phyloP scores from a whole-genome alignment of 1,140 invertebrate genomes.

The Cydia amplana region DNA sequence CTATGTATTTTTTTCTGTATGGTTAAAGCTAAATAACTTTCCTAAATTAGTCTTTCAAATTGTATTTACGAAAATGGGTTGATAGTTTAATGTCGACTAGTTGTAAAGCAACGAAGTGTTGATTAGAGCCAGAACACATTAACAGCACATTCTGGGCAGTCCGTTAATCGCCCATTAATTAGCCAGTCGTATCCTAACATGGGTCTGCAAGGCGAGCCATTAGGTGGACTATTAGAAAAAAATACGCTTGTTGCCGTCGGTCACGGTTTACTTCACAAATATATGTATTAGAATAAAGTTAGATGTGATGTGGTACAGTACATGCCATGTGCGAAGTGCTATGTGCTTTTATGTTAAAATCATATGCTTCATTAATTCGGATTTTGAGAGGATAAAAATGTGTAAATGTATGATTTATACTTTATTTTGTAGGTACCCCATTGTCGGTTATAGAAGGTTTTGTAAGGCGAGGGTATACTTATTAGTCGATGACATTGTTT shows the following conservation, averaged over 20 bases:
- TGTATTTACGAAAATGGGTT: neutral
- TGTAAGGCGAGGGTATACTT: too few species aligned
- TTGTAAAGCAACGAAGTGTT: conserved; percentile 11
- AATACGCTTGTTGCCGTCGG: conserved; percentile 7
- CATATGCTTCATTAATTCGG: too few species aligned
- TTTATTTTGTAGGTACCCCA: too few species aligned
- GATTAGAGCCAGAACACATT: neutral
- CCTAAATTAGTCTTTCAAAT: neutral
- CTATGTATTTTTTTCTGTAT: too few species aligned
- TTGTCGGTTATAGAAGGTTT: too few species aligned
- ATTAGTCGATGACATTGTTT: too few species aligned
- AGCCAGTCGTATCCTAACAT: conserved; percentile 17
- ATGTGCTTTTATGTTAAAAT: too few species aligned
- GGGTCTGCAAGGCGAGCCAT: conserved; percentile 20
- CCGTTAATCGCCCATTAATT: conserved; percentile 30
- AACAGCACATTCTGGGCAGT: conserved; percentile 14
- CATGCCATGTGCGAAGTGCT: neutral
- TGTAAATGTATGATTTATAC: too few species aligned
- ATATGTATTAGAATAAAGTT: neutral
- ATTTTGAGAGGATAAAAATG: too few species aligned
- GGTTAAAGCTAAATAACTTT: too few species aligned
- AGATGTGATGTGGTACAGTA: neutral
- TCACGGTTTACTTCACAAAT: conserved; percentile 10
- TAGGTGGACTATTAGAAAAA: conserved; percentile 9
- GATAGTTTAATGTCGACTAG: neutral